Conservation (phyloP, 2,888 invertebrate species). For the Pilophorus perplexus region DNA sequence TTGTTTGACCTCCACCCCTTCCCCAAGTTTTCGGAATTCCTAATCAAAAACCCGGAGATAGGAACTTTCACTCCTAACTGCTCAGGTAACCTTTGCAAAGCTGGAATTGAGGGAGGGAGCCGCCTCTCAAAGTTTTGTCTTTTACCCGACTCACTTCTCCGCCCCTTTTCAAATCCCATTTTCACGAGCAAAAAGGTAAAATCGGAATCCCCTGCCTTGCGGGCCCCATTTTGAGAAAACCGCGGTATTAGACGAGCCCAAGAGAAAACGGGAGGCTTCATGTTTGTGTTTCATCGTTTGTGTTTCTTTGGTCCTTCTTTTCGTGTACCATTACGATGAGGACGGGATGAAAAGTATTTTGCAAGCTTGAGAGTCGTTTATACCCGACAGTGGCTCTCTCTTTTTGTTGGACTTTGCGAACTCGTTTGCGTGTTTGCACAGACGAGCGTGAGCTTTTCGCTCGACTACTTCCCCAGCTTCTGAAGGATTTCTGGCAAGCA, state of each 20-base stretch:
- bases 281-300: constrained; percentile 26
- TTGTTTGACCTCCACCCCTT: constrained; percentile 8
- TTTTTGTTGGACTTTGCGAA: constrained; percentile 9
- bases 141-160: constrained; percentile 13
- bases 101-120: too few species aligned
- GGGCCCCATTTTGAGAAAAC: constrained; percentile 5
- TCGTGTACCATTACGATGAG: constrained; percentile 12
- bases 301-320: constrained; percentile 11
- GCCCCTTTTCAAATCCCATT: constrained; percentile 15
- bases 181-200: constrained; percentile 17
- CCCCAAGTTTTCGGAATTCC: constrained; percentile 10
- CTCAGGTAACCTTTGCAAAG: too few species aligned
- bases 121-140: constrained; percentile 16
- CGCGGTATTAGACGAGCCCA: constrained; percentile 1
- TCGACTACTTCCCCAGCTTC: background rate
- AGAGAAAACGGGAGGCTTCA: too few species aligned
- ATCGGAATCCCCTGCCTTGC: background rate
- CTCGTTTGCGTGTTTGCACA: constrained; percentile 13
- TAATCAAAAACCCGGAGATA: constrained; percentile 20
- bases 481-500: background rate
- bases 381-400: constrained; percentile 4
- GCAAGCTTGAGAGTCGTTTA: constrained; percentile 8
- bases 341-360: constrained; percentile 24
- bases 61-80: constrained; percentile 8
- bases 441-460: constrained; percentile 4